Evolutionary conservation across 2,888 invertebrate species (phyloP).

Genomic region (Lithophane semibrunnea): DNA sequence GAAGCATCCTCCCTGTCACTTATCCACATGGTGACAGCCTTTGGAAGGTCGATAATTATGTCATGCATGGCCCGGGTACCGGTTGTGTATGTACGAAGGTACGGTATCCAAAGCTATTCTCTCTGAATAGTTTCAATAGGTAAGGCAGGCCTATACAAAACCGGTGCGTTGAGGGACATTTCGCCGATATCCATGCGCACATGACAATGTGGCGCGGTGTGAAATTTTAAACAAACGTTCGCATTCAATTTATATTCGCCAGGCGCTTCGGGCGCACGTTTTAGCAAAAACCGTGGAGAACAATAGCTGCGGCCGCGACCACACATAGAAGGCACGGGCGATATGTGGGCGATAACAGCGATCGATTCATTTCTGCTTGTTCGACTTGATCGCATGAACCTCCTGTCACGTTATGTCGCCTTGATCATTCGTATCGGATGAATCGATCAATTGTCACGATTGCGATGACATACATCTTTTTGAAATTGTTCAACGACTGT

Average conservation of each 20-base stretch:
- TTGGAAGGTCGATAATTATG: conserved; percentile 2
- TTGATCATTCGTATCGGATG: conserved; percentile 79
- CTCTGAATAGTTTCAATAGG: conserved; percentile 41
- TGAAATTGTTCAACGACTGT: not conserved
- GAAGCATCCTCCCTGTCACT: not conserved
- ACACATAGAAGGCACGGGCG: conserved; percentile 66
- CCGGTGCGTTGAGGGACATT: conserved; percentile 62
- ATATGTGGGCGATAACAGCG: conserved; percentile 79
- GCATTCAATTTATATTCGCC: conserved; percentile 82
- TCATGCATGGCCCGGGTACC: not conserved
- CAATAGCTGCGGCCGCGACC: conserved; percentile 71
- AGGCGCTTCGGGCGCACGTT: conserved; percentile 72
- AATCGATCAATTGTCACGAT: conserved; percentile 72
- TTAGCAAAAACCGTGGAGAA: conserved; percentile 71
- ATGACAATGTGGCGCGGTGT: conserved; percentile 72
- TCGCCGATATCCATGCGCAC: conserved; percentile 71
- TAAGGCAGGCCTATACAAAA: conserved; percentile 48
- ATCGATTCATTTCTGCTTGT: conserved; percentile 77
- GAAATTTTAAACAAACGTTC: conserved; percentile 80
- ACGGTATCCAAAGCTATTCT: conserved; percentile 38
- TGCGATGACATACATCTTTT: conserved; percentile 46
- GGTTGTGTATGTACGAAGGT: not conserved
- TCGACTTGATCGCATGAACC: conserved; percentile 66
- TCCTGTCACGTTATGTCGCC: conserved; percentile 76
- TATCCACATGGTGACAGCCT: not conserved